Evolutionary conservation across 2,888 invertebrate species (phyloP).

Genomic region (Apamea anceps): DNA sequence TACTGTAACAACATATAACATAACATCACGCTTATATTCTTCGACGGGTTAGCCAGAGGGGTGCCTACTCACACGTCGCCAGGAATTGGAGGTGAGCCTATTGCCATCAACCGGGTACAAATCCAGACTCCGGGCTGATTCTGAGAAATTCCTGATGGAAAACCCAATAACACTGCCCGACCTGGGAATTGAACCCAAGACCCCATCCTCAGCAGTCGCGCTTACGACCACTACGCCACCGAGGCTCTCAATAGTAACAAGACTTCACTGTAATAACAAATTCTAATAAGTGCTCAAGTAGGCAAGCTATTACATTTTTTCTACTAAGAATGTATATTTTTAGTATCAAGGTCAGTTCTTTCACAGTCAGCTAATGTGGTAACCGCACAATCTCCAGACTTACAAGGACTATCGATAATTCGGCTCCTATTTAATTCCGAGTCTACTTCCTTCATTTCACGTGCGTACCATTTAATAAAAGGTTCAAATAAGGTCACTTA

Average conservation of each 20-base stretch:
- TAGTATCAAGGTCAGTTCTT: constrained; percentile 31
- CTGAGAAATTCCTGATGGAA: not conserved
- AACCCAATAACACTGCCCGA: not conserved
- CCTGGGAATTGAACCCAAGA: not conserved
- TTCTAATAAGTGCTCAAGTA: not conserved
- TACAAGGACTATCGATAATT: constrained; percentile 30
- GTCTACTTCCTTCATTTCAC: not conserved
- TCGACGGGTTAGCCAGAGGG: not conserved
- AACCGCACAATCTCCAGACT: constrained; percentile 37
- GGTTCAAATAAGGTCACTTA: not conserved
- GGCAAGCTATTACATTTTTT: constrained; percentile 22
- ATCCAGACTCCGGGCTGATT: not conserved
- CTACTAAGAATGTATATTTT: constrained; percentile 38
- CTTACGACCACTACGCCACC: not conserved
- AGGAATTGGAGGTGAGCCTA: not conserved
- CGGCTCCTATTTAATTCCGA: not conserved
- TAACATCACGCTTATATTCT: not conserved
- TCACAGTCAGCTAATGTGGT: constrained; percentile 15
- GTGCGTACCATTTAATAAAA: not conserved
- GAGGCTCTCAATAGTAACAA: not conserved
- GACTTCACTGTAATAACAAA: not conserved
- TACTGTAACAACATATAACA: not conserved
- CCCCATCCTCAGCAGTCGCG: not conserved
- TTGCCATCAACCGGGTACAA: not conserved
- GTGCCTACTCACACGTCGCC: not conserved